Conservation (phyloP, 2,888 invertebrate species). For the Latrodectus elegans region DNA sequence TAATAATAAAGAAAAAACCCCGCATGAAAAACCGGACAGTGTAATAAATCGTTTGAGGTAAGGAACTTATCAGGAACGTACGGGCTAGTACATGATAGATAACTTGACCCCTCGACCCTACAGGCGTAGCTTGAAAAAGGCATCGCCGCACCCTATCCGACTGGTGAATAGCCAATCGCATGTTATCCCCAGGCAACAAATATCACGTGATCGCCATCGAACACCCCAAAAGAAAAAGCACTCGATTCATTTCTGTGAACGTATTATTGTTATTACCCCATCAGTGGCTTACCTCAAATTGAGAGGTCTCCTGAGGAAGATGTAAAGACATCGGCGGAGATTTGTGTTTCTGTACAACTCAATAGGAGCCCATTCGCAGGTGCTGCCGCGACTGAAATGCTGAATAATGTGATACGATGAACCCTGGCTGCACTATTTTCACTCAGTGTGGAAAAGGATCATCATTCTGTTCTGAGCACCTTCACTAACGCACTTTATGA, state of each 20-base stretch:
- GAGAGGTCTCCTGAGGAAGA: conserved; percentile 39
- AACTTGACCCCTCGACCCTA: conserved; percentile 62
- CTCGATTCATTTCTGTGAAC: conserved; percentile 21
- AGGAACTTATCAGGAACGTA: conserved; percentile 66
- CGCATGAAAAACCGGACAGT: conserved; percentile 50
- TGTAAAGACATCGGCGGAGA: conserved; percentile 15
- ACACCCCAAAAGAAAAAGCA: conserved; percentile 8
- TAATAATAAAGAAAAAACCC: conserved; percentile 2
- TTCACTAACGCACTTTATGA: too few relatives aligned
- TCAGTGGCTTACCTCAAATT: conserved; percentile 48
- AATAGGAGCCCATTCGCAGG: not conserved
- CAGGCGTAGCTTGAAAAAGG: conserved; percentile 59
- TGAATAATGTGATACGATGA: too few relatives aligned
- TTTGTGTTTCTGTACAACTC: conserved; percentile 35
- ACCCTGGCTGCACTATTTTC: too few relatives aligned
- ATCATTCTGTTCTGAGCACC: too few relatives aligned
- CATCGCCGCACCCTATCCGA: conserved; percentile 45
- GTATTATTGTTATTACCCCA: conserved; percentile 68
- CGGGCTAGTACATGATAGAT: conserved; percentile 68
- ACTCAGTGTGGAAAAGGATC: too few relatives aligned
- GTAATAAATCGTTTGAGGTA: conserved; percentile 66
- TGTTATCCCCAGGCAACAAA: conserved; percentile 51
- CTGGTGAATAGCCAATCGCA: conserved; percentile 67
- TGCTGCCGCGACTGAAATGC: too few relatives aligned
- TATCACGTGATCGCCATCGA: conserved; percentile 65